These are phyloP conservation scores for Benthosema pterotum DNA, from an alignment of 2,797 vertebrate species.

Conservation along the genomic window DNA sequence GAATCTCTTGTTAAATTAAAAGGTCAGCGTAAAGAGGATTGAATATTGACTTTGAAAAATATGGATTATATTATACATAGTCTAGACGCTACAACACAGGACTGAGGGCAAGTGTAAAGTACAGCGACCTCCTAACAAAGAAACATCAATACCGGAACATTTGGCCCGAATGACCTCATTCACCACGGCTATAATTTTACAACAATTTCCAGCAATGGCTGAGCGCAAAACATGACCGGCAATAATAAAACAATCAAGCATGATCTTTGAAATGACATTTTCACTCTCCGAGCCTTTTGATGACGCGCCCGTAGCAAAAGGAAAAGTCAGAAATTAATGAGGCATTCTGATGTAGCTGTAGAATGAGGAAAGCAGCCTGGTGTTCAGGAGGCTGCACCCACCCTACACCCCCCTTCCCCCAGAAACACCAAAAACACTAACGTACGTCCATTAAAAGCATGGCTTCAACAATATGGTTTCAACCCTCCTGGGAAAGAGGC, in stretches of 20 bases:
- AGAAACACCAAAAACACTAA: conserved; percentile 41
- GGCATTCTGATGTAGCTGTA: conserved; percentile 49
- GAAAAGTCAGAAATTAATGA: conserved; percentile 45
- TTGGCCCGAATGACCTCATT: conserved; percentile 49
- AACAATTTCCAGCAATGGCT: conserved; percentile 40
- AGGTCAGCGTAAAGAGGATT: background rate
- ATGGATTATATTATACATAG: conserved; percentile 25
- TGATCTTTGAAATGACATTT: conserved; percentile 59
- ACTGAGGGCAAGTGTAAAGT: conserved; percentile 5
- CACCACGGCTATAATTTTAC: conserved; percentile 33
- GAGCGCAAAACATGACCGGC: conserved; percentile 54
- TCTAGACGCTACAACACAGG: conserved; percentile 14
- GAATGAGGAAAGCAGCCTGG: conserved; percentile 39
- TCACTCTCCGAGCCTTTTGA: conserved; percentile 33
- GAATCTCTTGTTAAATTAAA: background rate
- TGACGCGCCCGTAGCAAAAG: conserved; percentile 34
- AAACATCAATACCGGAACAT: conserved; percentile 32
- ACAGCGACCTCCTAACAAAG: conserved; percentile 17
- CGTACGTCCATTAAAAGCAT: conserved; percentile 23
- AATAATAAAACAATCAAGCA: conserved; percentile 58
- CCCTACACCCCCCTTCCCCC: too few relatives aligned
- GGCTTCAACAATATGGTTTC: conserved; percentile 54
- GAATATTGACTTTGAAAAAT: conserved; percentile 5
- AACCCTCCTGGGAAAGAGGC: conserved; percentile 47
- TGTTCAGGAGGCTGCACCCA: conserved; percentile 45